A percentile compares a stretch with the other conserved stretches of the same genome.
Conservation (phyloP, 1,140 invertebrate genomes). For the Heterodera schachtii region DNA sequence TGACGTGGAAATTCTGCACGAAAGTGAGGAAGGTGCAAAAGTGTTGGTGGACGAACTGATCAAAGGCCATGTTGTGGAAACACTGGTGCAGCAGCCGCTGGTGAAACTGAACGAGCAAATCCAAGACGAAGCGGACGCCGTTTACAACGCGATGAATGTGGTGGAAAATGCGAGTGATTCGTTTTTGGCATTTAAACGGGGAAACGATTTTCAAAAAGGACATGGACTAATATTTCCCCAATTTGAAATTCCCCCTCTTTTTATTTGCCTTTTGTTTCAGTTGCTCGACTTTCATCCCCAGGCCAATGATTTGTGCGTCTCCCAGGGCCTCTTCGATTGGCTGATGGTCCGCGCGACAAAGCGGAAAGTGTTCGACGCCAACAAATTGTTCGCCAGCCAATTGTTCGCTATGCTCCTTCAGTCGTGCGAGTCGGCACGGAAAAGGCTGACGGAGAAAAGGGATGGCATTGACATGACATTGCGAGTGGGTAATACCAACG, state of each 20-base stretch:
- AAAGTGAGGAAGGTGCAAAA: constrained; percentile 71
- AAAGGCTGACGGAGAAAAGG: constrained; percentile 80
- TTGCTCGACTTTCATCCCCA: constrained; percentile 81
- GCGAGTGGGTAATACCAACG: constrained; percentile 73
- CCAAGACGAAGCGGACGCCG: constrained; percentile 92
- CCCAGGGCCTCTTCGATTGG: constrained; percentile 87
- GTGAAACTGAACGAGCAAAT: constrained; percentile 88
- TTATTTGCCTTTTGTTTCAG: constrained; percentile 37
- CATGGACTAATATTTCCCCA: not conserved
- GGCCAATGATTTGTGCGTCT: constrained; percentile 75
- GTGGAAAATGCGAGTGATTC: constrained; percentile 55
- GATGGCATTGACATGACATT: constrained; percentile 95
- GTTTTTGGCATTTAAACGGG: too few species aligned
- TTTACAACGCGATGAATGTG: constrained; percentile 83
- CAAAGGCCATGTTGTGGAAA: constrained; percentile 81
- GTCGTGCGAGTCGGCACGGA: constrained; percentile 76
- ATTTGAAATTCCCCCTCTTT: constrained; percentile 16
- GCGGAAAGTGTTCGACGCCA: constrained; percentile 86
- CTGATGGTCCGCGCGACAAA: constrained; percentile 78
- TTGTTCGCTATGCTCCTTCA: constrained; percentile 92
- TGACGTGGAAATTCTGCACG: constrained; percentile 90
- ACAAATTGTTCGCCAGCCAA: constrained; percentile 94
- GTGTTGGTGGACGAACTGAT: constrained; percentile 71
- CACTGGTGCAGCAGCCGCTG: constrained; percentile 88
- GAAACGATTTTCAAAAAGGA: too few species aligned